Evolutionary conservation across 2,113 vertebrate species (phyloP), one percentile per base, ranked within the genome.

Genomic region (Pundamilia nyererei): DNA sequence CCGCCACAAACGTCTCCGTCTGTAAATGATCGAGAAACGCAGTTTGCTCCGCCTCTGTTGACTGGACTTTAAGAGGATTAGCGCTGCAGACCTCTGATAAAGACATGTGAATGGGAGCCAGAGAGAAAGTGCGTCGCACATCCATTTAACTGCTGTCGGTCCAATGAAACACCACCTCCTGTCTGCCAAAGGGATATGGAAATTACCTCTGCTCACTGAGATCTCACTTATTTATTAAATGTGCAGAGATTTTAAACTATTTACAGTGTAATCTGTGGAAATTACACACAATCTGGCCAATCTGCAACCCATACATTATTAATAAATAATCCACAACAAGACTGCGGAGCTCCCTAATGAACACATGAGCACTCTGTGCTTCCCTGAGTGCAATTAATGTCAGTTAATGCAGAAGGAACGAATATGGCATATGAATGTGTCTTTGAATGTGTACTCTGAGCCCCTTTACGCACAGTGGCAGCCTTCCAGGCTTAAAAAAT

Each of bases 31-130:
- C 68, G 70, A 80, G 45, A 82, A 85, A 89, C 85, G 89, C 87
- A 84, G 53, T 85, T 90, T 33, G 93, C 95, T 91, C 96, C 96
- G 93, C 96, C 96, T 92, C 92, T 88, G 90, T 81, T 85, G 90
- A 93, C 88, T 77, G 86, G 91, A 83, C 81, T 92, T 87, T 93
- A 93, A 92, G 92, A 87, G 95, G 95, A 96, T 97, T 96, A 96
- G 12, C 10, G 89, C 83, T 70, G 86, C 82, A 81, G 86, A 89
- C 87, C 93, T 91, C 87, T 84, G 92, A 93, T 91, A 83, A 72
- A 93, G 87, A 93, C 92, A 93, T 92, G 94, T 93, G 94, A 91
- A 90, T 49, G 79, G 72, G 80, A 60, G 89, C 77, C 88, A 35
- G 58, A 26, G 84, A 40, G 86, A 82, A 86, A 89, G 85, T 56